Conservation (phyloP, 2,797 vertebrate species). For the Sebastes itinus region DNA sequence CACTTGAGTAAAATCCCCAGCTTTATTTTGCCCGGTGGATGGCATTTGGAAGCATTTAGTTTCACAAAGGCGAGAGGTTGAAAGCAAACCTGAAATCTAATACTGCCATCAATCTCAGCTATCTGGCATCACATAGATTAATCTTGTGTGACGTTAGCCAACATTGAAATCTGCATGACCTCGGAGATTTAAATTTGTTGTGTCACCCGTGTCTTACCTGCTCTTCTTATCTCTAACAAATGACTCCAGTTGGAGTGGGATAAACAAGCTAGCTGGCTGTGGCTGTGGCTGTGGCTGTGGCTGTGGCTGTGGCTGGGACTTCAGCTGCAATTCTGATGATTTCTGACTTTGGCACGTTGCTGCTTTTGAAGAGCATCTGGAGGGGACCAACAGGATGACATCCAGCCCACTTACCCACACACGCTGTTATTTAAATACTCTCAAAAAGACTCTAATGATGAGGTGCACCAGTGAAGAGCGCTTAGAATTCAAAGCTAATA, state of each 20-base stretch:
- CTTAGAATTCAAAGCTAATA: conserved; percentile 20
- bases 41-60: conserved; percentile 65
- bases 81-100: conserved; percentile 65
- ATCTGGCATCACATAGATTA: conserved; percentile 43
- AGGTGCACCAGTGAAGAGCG: background rate
- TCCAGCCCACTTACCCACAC: background rate
- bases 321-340: conserved; percentile 8
- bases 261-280: conserved; percentile 24
- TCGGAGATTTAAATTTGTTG: conserved; percentile 35
- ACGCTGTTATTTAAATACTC: conserved; percentile 3
- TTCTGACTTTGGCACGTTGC: background rate
- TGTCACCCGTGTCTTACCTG: conserved; percentile 9
- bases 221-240: conserved; percentile 19
- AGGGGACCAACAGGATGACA: conserved; percentile 14
- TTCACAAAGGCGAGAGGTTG: conserved; percentile 57
- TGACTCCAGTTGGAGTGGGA: conserved; percentile 12
- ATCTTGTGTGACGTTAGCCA: conserved; percentile 18
- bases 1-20: conserved; percentile 67
- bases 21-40: conserved; percentile 60
- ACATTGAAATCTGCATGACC: conserved; percentile 38
- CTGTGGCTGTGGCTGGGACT: background rate
- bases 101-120: conserved; percentile 41
- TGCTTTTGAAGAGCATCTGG: conserved; percentile 24
- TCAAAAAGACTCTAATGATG: conserved; percentile 11
- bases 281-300: too few species aligned